Evolutionary conservation across 2,113 vertebrate genomes (phyloP).

Genomic region (Riparia riparia): DNA sequence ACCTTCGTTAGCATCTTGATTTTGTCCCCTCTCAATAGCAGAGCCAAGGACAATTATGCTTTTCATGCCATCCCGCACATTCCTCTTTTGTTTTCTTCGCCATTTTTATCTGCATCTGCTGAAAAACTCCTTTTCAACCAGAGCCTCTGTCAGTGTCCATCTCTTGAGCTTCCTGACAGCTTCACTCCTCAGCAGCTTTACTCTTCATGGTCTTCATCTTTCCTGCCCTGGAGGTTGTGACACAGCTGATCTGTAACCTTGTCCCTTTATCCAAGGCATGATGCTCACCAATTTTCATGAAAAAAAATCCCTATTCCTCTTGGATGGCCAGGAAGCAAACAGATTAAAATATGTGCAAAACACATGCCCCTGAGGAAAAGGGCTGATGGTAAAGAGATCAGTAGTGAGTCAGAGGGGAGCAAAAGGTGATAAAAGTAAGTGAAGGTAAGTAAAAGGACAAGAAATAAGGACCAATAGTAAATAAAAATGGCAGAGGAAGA

Average conservation of each 20-base stretch:
- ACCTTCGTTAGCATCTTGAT: neutral
- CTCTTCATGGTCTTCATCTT: neutral
- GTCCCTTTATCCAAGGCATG: neutral
- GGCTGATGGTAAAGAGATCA: neutral
- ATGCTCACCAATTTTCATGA: neutral
- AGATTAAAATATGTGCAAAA: accelerated
- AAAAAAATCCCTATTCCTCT: neutral
- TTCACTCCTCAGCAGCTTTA: neutral
- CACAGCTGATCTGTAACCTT: neutral
- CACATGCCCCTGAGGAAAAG: neutral
- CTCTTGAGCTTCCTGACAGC: neutral
- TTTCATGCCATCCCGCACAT: neutral
- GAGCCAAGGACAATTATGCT: neutral
- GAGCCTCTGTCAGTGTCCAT: neutral
- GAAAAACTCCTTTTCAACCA: neutral
- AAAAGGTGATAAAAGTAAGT: neutral
- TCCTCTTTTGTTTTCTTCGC: neutral
- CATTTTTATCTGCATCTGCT: neutral
- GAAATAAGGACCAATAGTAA: neutral
- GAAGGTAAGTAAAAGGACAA: neutral
- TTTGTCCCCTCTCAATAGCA: neutral
- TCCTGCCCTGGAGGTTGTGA: neutral
- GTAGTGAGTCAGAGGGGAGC: neutral
- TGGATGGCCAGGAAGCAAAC: neutral
- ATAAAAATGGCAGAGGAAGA: neutral